Conservation (phyloP, 2,888 invertebrate species). For the Salpingus planirostris region DNA sequence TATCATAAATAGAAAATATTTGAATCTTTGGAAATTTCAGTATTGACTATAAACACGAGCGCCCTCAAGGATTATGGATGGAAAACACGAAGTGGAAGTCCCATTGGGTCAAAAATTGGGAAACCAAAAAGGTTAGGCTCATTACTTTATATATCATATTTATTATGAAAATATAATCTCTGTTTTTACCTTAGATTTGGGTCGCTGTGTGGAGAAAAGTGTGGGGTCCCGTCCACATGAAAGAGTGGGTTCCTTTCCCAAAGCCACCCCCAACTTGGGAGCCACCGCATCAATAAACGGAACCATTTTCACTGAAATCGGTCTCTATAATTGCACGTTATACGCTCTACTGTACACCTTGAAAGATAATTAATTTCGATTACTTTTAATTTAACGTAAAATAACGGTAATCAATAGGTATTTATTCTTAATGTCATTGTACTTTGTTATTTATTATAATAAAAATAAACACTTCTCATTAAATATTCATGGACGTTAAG, state of each 20-base stretch:
- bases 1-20: too few relatives aligned
- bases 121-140: background rate
- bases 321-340: background rate
- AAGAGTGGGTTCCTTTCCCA: background rate
- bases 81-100: background rate
- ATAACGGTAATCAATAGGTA: background rate
- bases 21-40: background rate
- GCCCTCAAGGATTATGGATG: background rate
- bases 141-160: too few relatives aligned
- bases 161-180: too few relatives aligned
- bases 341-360: background rate
- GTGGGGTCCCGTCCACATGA: background rate
- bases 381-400: conserved; percentile 1
- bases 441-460: background rate
- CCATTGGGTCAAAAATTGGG: background rate
- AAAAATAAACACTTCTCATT: too few relatives aligned
- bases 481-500: too few relatives aligned
- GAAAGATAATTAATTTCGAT: background rate
- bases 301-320: background rate
- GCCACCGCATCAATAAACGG: background rate
- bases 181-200: too few relatives aligned
- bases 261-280: background rate
- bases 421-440: background rate
- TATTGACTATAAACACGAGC: background rate
- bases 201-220: background rate